These are phyloP conservation scores for Heptranchias perlo DNA, from an alignment of 2,113 vertebrate genomes.

Conservation along the genomic window DNA sequence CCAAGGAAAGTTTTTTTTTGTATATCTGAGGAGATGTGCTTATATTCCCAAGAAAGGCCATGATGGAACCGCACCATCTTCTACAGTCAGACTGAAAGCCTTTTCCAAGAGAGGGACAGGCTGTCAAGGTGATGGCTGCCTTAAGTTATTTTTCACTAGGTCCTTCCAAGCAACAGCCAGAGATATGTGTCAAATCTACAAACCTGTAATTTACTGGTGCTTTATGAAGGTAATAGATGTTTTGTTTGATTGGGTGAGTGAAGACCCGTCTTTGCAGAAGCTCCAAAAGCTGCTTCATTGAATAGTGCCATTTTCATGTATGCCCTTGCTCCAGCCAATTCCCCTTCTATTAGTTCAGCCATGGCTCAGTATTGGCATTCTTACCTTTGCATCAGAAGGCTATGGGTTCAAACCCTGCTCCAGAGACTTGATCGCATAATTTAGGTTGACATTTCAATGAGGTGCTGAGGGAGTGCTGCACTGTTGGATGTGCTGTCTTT, in stretches of 20 bases:
- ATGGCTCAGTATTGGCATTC: background rate
- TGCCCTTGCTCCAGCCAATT: background rate
- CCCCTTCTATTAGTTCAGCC: background rate
- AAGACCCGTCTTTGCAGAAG: background rate
- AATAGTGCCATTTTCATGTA: background rate
- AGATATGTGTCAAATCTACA: background rate
- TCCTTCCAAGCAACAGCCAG: background rate
- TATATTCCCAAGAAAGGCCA: background rate
- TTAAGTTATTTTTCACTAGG: background rate
- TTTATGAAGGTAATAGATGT: background rate
- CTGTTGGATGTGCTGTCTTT: background rate
- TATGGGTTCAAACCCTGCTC: background rate
- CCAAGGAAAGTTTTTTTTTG: background rate
- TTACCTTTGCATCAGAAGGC: background rate
- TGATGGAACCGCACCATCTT: background rate
- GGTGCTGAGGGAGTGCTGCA: background rate
- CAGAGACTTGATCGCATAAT: background rate
- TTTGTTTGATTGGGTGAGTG: background rate
- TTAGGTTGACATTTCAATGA: background rate
- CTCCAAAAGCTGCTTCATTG: background rate
- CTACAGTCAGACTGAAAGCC: background rate
- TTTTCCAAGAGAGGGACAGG: background rate
- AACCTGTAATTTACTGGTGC: background rate
- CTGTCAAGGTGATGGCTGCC: background rate
- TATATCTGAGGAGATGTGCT: too few relatives aligned